Base-by-base conservation (phyloP, 2,113 vertebrate species). In the Narcine bancroftii region DNA sequence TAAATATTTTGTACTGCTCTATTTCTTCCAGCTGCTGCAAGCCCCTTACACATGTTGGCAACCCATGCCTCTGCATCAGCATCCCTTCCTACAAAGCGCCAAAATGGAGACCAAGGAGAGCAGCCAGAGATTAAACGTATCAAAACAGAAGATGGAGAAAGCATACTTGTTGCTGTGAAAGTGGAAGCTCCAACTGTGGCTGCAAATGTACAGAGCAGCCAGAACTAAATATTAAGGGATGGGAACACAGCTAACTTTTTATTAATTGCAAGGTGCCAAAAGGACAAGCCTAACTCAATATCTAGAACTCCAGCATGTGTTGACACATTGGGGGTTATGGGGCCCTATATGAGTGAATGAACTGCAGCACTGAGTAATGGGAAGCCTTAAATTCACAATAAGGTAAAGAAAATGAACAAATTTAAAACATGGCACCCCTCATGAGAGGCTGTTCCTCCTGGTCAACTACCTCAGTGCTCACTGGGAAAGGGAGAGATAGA, bases 51-150 rank as follows among this genome's bases (percentile, higher is more conserved):
- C 93, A 97, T 99, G 95, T 94, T 99, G 93, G 98, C 98, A 0
- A 97, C 98, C 45, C 98, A 99, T 1, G 98, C 98, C 0, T 99
- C 98, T 0, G 98, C 98, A 0, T 99, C 98, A 0, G 98, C 98
- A 0, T 99, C 97, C 76, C 97, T 99, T 39, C 98, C 98, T n/a
- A 99, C 98, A 11, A 99, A 99, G 95, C 97, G 98, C 81, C 98
- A 98, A 94, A 98, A 97, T 0, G 97, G 98, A 60, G 97, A 97
- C 93, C 97, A 96, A 94, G 76, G 94, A 0, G 97, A 98, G 92
- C 97, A 96, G 92, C 96, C 95, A 0, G 97, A 97, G 77, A 95
- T 96, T 19, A 99, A 99, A 96, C 96, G 97, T n/a, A 93, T 95
- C 93, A 99, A 98, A 95, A 96, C 94, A 0, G 97, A 97, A 42